A percentile compares a stretch with the other conserved stretches of the same genome.
phyloP scores from a whole-genome alignment of 2,113 vertebrate genomes.

The Tupaia chinensis region DNA sequence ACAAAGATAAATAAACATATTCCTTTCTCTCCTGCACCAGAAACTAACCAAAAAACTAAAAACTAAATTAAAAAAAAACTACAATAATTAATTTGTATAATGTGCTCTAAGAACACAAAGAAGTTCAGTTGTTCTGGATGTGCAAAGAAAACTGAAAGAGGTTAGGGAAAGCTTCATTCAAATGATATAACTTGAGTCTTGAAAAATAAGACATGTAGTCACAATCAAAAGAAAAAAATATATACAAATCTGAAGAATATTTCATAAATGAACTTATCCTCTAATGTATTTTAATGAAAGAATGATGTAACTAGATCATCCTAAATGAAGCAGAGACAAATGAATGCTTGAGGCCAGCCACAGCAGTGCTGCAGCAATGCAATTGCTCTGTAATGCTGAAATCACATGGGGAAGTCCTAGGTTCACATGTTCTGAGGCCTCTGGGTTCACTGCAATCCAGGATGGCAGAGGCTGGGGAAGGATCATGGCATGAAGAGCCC shows the following conservation, averaged over 20 bases:
- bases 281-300: neutral
- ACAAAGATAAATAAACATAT: neutral
- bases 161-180: neutral
- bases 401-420: too few relatives aligned
- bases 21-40: neutral
- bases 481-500: too few relatives aligned
- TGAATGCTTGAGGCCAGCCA: neutral
- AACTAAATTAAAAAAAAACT: neutral
- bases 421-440: too few relatives aligned
- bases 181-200: neutral
- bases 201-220: neutral
- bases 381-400: too few relatives aligned
- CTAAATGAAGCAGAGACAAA: neutral
- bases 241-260: neutral
- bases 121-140: neutral
- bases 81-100: neutral
- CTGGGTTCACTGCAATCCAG: too few relatives aligned
- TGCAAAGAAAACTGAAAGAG: neutral
- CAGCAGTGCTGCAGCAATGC: too few relatives aligned
- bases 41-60: neutral
- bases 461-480: too few relatives aligned
- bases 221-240: neutral
- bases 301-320: neutral
- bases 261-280: neutral
- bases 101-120: neutral